These are phyloP conservation scores for Enteromius fasciolatus DNA, from an alignment of 2,797 vertebrate genomes.

Conservation along the genomic window DNA sequence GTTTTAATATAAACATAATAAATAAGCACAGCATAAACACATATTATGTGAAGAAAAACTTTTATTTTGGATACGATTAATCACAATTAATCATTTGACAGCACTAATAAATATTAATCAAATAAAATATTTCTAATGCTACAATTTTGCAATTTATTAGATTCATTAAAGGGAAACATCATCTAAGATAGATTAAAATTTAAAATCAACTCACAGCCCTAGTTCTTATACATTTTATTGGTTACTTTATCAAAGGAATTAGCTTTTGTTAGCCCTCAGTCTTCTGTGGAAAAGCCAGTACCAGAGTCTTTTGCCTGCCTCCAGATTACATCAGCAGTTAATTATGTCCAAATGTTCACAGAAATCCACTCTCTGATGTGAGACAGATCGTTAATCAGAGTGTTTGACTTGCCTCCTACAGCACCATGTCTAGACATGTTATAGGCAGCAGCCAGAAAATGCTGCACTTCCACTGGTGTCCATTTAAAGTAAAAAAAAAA, in stretches of 20 bases:
- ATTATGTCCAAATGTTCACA: neutral
- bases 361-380: neutral
- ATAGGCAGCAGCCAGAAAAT: neutral
- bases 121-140: no score
- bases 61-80: no score
- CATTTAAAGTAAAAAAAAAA: neutral
- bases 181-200: no score
- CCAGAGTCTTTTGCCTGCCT: neutral
- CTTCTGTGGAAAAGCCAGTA: neutral
- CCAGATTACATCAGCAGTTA: neutral
- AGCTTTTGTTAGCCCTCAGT: neutral
- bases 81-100: no score
- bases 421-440: neutral
- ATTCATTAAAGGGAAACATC: no score
- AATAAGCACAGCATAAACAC: no score
- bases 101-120: no score
- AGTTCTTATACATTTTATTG: neutral
- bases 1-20: no score
- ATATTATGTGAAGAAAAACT: no score
- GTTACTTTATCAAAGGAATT: neutral
- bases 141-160: no score
- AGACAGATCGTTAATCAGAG: conserved; percentile 12
- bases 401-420: conserved; percentile 1
- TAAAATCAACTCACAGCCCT: no score
- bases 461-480: neutral